Base-by-base conservation (phyloP, 2,888 invertebrate species). In the Liposcelis brunnea region DNA sequence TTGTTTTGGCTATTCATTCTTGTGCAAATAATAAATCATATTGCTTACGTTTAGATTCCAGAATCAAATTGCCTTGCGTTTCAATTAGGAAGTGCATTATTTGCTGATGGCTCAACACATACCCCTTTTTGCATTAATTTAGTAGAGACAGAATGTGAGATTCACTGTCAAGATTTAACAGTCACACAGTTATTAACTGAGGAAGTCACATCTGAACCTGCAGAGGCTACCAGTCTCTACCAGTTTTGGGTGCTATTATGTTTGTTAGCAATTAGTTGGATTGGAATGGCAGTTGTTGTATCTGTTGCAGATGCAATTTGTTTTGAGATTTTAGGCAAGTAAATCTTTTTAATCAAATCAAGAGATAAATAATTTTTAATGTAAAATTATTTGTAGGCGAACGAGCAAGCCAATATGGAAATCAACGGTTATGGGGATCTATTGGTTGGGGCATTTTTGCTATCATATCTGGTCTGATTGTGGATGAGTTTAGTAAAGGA, bases 231-330 rank as follows among this genome's bases (percentile, higher is more conserved):
- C 10, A 32, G 15, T 26, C 52, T 52, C 2, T 59, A 71, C 51
- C 75, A 80, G 55, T 91, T 90, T 58, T 83, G 85, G 77, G 58
- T 80, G 51, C 83, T 90, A 56, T 75, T 87, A 51, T 55, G 73
- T 18, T 65, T 86, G 46, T 75, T 86, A 61, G 70, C 83, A n/a
- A 55, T 80, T 10, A 81, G 79, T 48, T 90, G 89, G 80, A 65
- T 81, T 18, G 80, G 82, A 2, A 85, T 87, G 72, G 81, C 89
- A 0, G 80, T 90, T 0, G 80, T 84, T 2, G 81, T 89, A 14
- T 86, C 84, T 50, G 74, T 93, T 45, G 82, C 81, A 2, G 93
- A 94, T 66, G 81, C 90, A 0, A 83, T 91, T 49, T 89, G 89
- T 58, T 89, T 90, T 60, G 76, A 81, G 56, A 66, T 84, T 43